Evolutionary conservation across 2,113 vertebrate species (phyloP).

Genomic region (Pipra filicauda): DNA sequence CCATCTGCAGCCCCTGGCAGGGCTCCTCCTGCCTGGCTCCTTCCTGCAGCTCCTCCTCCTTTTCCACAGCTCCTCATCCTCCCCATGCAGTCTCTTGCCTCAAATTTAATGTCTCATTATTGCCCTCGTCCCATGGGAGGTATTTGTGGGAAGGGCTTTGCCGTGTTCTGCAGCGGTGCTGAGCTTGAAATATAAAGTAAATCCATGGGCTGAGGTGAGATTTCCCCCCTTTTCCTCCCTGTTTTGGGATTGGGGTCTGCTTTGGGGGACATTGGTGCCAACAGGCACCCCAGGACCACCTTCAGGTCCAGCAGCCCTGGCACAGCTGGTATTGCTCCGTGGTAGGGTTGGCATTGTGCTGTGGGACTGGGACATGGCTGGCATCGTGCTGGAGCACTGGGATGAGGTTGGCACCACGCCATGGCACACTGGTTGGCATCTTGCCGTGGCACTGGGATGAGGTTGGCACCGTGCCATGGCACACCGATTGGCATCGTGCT

Average conservation of each 20-base stretch:
- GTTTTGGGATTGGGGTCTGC: neutral
- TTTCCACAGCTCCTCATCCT: neutral
- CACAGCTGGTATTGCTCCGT: neutral
- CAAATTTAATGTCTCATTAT: neutral
- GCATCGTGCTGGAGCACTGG: neutral
- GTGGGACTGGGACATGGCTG: neutral
- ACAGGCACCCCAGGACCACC: fast-evolving
- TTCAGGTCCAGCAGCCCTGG: fast-evolving
- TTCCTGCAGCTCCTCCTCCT: neutral
- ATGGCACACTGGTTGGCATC: neutral
- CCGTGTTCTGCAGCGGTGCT: fast-evolving
- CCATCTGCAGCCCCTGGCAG: neutral
- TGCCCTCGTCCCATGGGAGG: neutral
- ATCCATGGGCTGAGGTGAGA: fast-evolving
- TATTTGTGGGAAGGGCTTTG: neutral
- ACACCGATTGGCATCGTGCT: fast-evolving
- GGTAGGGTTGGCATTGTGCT: neutral
- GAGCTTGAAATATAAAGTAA: neutral
- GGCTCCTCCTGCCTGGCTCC: neutral
- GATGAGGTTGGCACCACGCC: fast-evolving
- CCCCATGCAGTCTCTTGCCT: fast-evolving
- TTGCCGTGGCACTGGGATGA: neutral
- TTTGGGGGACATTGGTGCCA: fast-evolving
- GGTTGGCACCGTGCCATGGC: fast-evolving
- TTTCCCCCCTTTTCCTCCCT: neutral